These are phyloP conservation scores for Cololabis saira DNA, from an alignment of 2,113 vertebrate species.

Conservation along the genomic window DNA sequence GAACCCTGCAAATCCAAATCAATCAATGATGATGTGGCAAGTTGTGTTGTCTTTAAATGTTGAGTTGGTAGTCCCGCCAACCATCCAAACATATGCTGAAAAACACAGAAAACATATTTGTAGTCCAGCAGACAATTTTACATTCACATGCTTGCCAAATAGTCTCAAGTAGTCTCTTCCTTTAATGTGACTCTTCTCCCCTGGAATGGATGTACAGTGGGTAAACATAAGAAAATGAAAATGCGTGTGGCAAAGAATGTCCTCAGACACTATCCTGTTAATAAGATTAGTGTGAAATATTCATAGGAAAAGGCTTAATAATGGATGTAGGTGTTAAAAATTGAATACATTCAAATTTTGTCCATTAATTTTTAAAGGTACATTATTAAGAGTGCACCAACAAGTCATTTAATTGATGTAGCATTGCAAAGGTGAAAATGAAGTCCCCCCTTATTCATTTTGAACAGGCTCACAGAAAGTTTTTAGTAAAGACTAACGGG, in stretches of 20 bases:
- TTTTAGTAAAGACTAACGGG: conserved; percentile 50
- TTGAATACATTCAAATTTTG: conserved; percentile 71
- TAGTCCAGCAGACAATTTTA: too few relatives aligned
- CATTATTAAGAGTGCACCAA: conserved; percentile 72
- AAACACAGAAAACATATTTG: too few relatives aligned
- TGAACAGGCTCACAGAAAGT: conserved; percentile 30
- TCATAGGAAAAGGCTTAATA: conserved; percentile 76
- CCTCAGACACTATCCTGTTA: conserved; percentile 55
- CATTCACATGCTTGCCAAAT: too few relatives aligned
- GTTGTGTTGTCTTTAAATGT: too few relatives aligned
- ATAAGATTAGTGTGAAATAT: conserved; percentile 79
- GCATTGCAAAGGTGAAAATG: conserved; percentile 26
- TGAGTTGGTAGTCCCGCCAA: too few relatives aligned
- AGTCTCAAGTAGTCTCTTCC: background rate
- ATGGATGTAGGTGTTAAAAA: conserved; percentile 78
- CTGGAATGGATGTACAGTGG: conserved; percentile 1
- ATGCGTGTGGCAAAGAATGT: conserved; percentile 52
- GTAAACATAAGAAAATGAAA: conserved; percentile 50
- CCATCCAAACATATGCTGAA: too few relatives aligned
- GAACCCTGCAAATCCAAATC: too few relatives aligned
- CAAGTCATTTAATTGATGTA: conserved; percentile 63
- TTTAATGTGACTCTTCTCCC: background rate
- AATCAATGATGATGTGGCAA: too few relatives aligned
- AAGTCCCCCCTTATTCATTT: conserved; percentile 33
- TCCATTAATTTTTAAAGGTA: conserved; percentile 72